A percentile compares a stretch with the other conserved stretches of the same genome.
Evolutionary conservation across 2,888 invertebrate genomes (phyloP).

Genomic region (Phortica okadai): DNA sequence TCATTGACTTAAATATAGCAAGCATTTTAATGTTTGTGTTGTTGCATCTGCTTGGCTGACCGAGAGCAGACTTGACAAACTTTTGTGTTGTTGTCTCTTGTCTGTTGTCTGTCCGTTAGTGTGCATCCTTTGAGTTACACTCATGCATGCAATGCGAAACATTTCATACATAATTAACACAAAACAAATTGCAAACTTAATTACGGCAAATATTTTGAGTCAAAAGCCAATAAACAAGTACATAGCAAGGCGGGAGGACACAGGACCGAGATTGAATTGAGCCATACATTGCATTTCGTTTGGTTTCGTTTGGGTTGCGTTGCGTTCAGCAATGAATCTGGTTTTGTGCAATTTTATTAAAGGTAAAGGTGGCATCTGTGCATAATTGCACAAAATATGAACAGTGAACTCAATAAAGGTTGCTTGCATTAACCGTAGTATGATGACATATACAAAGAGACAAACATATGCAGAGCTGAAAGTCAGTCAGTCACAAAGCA

Average conservation of each 20-base stretch:
- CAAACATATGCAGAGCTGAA: neutral
- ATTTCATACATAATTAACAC: conserved; percentile 26
- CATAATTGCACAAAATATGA: conserved; percentile 54
- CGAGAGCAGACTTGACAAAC: neutral
- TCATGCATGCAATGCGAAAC: neutral
- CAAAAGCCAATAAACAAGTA: conserved; percentile 64
- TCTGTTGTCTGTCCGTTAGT: neutral
- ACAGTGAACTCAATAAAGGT: neutral
- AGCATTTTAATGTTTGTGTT: neutral
- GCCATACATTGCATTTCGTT: neutral
- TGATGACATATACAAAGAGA: neutral
- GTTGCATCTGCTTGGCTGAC: neutral
- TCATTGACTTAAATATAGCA: neutral
- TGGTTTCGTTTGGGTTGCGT: neutral
- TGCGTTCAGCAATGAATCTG: neutral
- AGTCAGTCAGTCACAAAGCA: conserved; percentile 53
- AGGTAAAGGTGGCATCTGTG: conserved; percentile 57
- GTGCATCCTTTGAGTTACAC: neutral
- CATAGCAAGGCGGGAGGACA: neutral
- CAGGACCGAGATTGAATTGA: neutral
- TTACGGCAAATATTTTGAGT: conserved; percentile 32
- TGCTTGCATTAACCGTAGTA: neutral
- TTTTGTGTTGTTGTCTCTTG: neutral
- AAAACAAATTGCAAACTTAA: conserved; percentile 34
- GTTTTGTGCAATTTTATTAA: neutral